Percentiles rank a stretch among this genome's conserved stretches.
Evolutionary conservation across 2,113 vertebrate species (phyloP).

Genomic region (Dromas ardeola): DNA sequence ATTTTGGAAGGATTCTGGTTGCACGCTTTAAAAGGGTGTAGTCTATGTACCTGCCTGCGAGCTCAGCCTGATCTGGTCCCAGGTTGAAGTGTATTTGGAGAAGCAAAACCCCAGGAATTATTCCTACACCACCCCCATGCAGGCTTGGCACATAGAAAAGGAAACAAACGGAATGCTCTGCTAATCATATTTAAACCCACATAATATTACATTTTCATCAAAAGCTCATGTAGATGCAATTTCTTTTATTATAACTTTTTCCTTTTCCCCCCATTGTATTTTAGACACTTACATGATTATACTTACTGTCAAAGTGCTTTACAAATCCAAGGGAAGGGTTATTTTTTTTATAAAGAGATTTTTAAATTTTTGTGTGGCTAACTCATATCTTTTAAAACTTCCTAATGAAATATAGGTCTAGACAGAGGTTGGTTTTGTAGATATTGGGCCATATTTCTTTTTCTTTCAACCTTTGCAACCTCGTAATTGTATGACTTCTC

Average conservation of each 20-base stretch:
- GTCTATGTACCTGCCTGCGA: neutral
- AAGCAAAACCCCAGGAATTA: neutral
- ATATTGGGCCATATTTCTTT: neutral
- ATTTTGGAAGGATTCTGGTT: neutral
- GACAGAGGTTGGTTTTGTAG: neutral
- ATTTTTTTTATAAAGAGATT: neutral
- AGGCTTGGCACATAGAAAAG: neutral
- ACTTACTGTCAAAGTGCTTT: neutral
- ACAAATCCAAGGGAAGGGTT: neutral
- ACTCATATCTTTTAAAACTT: neutral
- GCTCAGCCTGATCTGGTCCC: neutral
- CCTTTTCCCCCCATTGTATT: neutral
- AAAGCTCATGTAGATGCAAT: neutral
- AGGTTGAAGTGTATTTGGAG: neutral
- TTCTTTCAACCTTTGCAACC: neutral
- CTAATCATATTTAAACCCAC: neutral
- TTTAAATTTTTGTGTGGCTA: neutral
- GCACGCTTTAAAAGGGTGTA: neutral
- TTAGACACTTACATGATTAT: neutral
- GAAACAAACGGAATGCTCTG: neutral
- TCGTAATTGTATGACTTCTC: neutral
- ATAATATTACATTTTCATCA: neutral
- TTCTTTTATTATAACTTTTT: neutral
- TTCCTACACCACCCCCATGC: neutral
- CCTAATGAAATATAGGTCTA: neutral